Evolutionary conservation across 2,797 vertebrate genomes (phyloP).

Genomic region (Allobates femoralis): DNA sequence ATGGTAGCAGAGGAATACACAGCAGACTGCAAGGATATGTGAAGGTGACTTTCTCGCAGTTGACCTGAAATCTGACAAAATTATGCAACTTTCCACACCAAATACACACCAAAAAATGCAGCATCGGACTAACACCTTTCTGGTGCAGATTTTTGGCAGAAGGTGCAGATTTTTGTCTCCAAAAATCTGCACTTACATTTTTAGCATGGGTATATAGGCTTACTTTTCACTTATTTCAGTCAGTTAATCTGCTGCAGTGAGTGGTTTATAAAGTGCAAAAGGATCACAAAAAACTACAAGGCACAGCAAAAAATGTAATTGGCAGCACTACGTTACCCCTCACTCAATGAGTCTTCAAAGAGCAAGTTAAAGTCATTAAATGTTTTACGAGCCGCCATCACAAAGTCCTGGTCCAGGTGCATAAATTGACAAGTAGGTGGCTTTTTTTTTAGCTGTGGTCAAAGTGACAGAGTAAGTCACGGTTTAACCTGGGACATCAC

Average conservation of each 20-base stretch:
- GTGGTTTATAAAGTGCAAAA: neutral
- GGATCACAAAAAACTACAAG: neutral
- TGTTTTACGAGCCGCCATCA: constrained; percentile 60
- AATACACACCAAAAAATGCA: too few relatives aligned
- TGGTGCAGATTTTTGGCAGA: too few relatives aligned
- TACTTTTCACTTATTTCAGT: neutral
- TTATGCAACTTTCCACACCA: too few relatives aligned
- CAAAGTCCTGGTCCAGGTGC: constrained; percentile 55
- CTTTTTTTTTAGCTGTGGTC: neutral
- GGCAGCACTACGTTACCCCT: constrained; percentile 1
- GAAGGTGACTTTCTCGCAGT: too few relatives aligned
- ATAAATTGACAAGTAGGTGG: constrained; percentile 54
- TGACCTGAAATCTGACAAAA: too few relatives aligned
- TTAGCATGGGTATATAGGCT: neutral
- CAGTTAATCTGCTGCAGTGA: neutral
- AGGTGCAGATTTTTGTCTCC: too few relatives aligned
- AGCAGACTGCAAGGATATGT: too few relatives aligned
- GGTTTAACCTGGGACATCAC: constrained; percentile 4
- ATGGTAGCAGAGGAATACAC: too few relatives aligned
- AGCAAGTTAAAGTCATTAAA: constrained; percentile 37
- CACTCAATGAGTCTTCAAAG: constrained; percentile 48
- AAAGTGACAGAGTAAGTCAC: neutral
- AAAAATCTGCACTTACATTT: too few relatives aligned
- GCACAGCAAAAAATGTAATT: constrained; percentile 43
- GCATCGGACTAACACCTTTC: too few relatives aligned